Evolutionary conservation across 2,888 invertebrate genomes (phyloP).

Genomic region (Cheilosia vernalis): DNA sequence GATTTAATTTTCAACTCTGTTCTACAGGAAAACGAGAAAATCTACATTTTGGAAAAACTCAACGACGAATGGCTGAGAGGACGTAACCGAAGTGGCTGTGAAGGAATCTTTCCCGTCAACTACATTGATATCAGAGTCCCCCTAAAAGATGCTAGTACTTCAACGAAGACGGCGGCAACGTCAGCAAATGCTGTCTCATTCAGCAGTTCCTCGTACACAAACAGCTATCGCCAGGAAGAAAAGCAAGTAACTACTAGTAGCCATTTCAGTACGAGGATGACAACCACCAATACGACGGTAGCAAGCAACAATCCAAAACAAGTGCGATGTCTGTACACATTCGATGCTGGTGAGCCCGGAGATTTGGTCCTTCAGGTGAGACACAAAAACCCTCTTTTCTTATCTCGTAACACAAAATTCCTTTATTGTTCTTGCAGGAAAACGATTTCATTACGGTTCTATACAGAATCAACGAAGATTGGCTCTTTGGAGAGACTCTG

Average conservation of each 20-base stretch:
- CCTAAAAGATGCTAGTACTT: constrained; percentile 83
- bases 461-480: constrained; percentile 89
- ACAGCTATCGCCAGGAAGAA: constrained; percentile 35
- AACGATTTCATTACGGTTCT: constrained; percentile 87
- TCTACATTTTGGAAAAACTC: constrained; percentile 88
- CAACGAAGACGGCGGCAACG: constrained; percentile 32
- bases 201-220: constrained; percentile 46
- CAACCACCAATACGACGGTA: constrained; percentile 23
- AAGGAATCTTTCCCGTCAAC: constrained; percentile 92
- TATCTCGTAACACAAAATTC: neutral
- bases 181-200: constrained; percentile 48
- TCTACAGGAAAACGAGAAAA: constrained; percentile 88
- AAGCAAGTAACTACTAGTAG: constrained; percentile 29
- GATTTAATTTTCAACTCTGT: constrained; percentile 50
- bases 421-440: constrained; percentile 82
- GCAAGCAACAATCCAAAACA: constrained; percentile 77
- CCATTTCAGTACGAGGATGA: constrained; percentile 33
- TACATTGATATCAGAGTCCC: constrained; percentile 91
- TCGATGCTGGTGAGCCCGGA: constrained; percentile 86
- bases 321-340: constrained; percentile 89
- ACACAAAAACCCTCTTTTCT: constrained; percentile 3
- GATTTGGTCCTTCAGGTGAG: constrained; percentile 85
- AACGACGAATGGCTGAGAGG: constrained; percentile 93
- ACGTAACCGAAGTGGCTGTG: constrained; percentile 86
- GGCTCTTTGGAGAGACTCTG: constrained; percentile 89